These are phyloP conservation scores for Scomber scombrus DNA, from an alignment of 2,113 vertebrate genomes.

Conservation along the genomic window DNA sequence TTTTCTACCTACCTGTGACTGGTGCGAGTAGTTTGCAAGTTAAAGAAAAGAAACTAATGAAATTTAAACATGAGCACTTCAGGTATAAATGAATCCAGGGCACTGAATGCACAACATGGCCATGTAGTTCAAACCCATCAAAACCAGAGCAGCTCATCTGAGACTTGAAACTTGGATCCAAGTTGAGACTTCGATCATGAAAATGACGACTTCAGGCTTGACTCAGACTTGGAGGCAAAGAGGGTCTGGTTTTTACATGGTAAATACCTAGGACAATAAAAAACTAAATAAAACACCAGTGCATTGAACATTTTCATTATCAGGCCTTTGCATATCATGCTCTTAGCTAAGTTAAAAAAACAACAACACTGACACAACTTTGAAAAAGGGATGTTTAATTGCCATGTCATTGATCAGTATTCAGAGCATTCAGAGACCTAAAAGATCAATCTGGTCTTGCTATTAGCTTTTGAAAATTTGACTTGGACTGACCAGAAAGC, in stretches of 20 bases:
- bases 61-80: not conserved
- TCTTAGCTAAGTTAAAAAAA: not conserved
- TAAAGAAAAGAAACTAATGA: not conserved
- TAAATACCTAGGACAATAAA: not conserved
- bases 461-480: not conserved
- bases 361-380: no score
- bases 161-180: slow-evolving; percentile 1
- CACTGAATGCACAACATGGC: not conserved
- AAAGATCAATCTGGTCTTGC: not conserved
- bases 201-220: not conserved
- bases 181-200: not conserved
- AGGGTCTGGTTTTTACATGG: no score
- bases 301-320: not conserved
- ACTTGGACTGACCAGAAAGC: not conserved
- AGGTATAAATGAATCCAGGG: not conserved
- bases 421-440: not conserved
- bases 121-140: not conserved
- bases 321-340: not conserved
- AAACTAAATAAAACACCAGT: no score
- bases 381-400: not conserved
- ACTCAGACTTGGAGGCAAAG: not conserved
- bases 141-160: slow-evolving; percentile 3
- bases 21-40: not conserved
- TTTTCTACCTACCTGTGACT: slow-evolving; percentile 8
- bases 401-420: not conserved